These are phyloP conservation scores for Periophthalmus modestus DNA, from an alignment of 2,113 vertebrate genomes.

Conservation along the genomic window DNA sequence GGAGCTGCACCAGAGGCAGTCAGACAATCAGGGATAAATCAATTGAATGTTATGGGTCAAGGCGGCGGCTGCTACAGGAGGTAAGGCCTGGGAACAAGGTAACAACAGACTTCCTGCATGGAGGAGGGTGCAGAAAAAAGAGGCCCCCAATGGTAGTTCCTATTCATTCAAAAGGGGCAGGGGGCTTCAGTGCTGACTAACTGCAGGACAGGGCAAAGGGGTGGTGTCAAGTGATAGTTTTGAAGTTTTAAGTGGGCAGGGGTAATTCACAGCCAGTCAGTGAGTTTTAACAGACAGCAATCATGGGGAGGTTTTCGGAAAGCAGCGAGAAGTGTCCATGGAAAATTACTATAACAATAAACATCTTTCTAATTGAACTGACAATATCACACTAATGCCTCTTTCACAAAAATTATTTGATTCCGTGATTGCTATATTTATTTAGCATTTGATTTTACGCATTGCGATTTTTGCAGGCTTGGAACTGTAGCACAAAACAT, in stretches of 20 bases:
- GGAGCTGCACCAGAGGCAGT: slow-evolving; percentile 58
- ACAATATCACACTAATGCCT: background rate
- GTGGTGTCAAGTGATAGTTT: slow-evolving; percentile 9
- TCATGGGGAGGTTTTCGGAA: background rate
- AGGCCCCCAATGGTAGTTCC: slow-evolving; percentile 14
- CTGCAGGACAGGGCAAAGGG: background rate
- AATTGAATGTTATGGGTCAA: slow-evolving; percentile 68
- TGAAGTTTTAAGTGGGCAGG: slow-evolving; percentile 1
- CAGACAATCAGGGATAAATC: slow-evolving; percentile 79
- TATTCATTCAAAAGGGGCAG: background rate
- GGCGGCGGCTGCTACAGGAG: slow-evolving; percentile 58
- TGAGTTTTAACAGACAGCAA: slow-evolving; percentile 1
- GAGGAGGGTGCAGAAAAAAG: slow-evolving; percentile 30
- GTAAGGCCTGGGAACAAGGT: slow-evolving; percentile 66
- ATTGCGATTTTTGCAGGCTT: background rate
- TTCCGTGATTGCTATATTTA: too few species aligned
- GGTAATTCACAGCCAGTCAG: slow-evolving; percentile 1
- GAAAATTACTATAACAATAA: background rate
- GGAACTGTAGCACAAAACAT: background rate
- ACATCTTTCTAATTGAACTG: background rate
- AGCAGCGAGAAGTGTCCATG: background rate
- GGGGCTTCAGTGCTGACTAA: slow-evolving; percentile 21
- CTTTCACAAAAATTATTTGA: too few species aligned
- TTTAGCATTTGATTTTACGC: background rate
- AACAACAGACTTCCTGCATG: slow-evolving; percentile 43